Evolutionary conservation across 1,140 invertebrate species (phyloP), one percentile per base, ranked within the genome.

Genomic region (Caenorhabditis remanei): DNA sequence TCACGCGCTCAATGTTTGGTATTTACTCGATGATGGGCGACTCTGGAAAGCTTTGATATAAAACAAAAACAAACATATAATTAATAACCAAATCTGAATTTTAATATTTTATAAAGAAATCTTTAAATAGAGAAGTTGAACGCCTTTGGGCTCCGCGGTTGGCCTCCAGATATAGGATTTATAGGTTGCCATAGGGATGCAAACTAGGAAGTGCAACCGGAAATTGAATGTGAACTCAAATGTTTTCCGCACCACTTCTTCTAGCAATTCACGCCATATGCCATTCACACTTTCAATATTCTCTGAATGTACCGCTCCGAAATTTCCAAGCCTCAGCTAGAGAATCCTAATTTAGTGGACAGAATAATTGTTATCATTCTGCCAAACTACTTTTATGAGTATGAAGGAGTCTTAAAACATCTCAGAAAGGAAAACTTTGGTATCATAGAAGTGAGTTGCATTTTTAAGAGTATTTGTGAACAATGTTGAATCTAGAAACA

Each of bases 371-470:
- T 79, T 9, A 79, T 79, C 24, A 79, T 79, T 24, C 71, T 79
- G 13, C 71, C 71, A 24, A 79, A 79, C 71, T 79, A 79, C 19
- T 79, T 79, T n/a, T 79, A 79, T 43, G 71, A 79, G 24, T 79
- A 79, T 79, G 71, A 79, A 24, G 6, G 19, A 19, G 71, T 79
- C 14, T 46, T 79, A 0, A n/a, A 79, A 46, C 71, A 79, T n/a
- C 8, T 79, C 11, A 53, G 8, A 6, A 79, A 79, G 14, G 46
- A 79, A 21, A 79, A 79, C 0, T 79, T 79, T 11, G 71, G 71
- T 19, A 79, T 79, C 4, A n/a, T 79, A 13, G 71, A 79, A 46
- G 71, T 79, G 14, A 7, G 71, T 79, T 50, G 6, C 6, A 32
- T 9, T 40, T 14, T 9, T 21, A 40, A 40, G 21, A 63, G 2